Evolutionary conservation across 2,888 invertebrate species (phyloP), one percentile per base, ranked within the genome.

Genomic region (Diaphora mendica): DNA sequence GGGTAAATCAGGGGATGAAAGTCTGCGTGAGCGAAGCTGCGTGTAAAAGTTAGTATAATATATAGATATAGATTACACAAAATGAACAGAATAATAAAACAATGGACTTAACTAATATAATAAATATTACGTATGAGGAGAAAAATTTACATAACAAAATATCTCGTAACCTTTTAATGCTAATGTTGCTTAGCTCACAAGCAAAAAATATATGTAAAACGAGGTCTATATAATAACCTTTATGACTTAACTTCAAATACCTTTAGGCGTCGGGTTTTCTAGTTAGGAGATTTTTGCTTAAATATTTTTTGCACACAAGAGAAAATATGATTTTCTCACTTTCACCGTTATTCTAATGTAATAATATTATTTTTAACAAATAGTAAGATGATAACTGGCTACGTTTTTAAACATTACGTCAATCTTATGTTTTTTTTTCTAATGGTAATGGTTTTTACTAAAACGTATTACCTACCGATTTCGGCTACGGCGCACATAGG

Each of bases 201-300:
- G 67, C 44, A 30, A 8, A 67, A 69, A 72, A 64, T 69, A 66
- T 30, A 39, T 59, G 33, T 44, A 62, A 67, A 59, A 44, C 42
- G 30, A 62, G 59, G n/a, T 30, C 42, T 59, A 55, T 67, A 30
- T 72, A 67, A 48, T 70, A 59, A 65, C 51, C 67, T 71, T 71
- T 70, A 72, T 68, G 70, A 48, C 65, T 68, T 65, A 71, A 69
- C 69, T 75, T 55, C 33, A 68, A 62, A 62, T 39, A 71, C 26
- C 26, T 76, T 44, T 33, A 59, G 39, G 55, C 15, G 9, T 9
- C 17, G 3, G 30, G 23, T 68, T 70, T 68, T 7, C 39, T 39
- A 33, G 26, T 78, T 42, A 23, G 69, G 66, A 65, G 44, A 20
- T 62, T 55, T 66, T 73, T 62, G 42, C 30, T 67, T 23, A 23